phyloP scores from a whole-genome alignment of 1,140 invertebrate species.

The Drosophila oshimai region DNA sequence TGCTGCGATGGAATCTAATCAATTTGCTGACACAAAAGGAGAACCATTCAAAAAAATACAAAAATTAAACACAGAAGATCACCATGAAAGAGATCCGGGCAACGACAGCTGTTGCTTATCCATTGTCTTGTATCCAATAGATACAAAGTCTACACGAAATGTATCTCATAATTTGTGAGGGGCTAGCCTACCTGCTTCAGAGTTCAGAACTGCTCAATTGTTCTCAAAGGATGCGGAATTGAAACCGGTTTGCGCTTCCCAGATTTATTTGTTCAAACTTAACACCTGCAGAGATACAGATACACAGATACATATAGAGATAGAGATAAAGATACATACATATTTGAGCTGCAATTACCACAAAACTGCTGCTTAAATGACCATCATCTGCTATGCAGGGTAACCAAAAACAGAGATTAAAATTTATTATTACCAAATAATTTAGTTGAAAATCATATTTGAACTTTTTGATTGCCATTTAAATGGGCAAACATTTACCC shows the following conservation, averaged over 20 bases:
- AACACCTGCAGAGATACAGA: conserved; percentile 16
- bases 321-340: neutral
- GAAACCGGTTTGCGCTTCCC: conserved; percentile 16
- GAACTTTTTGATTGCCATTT: neutral
- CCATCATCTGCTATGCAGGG: conserved; percentile 7
- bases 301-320: neutral
- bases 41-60: neutral
- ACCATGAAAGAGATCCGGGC: neutral
- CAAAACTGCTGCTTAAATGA: conserved; percentile 15
- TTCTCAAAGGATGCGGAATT: conserved; percentile 5
- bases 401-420: neutral
- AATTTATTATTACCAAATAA: conserved; percentile 6
- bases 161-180: conserved; percentile 32
- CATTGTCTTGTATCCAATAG: conserved; percentile 25
- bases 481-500: neutral
- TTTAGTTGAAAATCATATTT: neutral
- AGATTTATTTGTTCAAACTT: conserved; percentile 24
- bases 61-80: neutral
- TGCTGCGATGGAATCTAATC: conserved; percentile 25
- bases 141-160: conserved; percentile 6
- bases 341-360: conserved; percentile 11
- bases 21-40: conserved; percentile 16
- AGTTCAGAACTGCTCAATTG: conserved; percentile 3
- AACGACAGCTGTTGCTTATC: conserved; percentile 20
- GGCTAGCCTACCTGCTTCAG: conserved; percentile 26